A percentile compares a stretch with the other conserved stretches of the same genome.
Evolutionary conservation across 2,113 vertebrate genomes (phyloP).

Genomic region (Nannospalax galili): DNA sequence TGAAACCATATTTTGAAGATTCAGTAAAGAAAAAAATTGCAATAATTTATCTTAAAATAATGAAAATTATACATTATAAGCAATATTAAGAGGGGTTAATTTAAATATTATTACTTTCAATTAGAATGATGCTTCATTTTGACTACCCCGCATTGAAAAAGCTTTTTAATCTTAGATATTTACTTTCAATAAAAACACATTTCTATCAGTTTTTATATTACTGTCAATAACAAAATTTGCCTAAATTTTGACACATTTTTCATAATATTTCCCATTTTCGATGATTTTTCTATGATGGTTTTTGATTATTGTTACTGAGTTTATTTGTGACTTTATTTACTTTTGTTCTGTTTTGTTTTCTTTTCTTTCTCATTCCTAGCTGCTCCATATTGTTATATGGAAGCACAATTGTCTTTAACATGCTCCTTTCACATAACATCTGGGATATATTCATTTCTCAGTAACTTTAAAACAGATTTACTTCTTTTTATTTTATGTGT

Average conservation of each 20-base stretch:
- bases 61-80: background rate
- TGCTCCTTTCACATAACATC: background rate
- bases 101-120: too few species aligned
- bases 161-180: background rate
- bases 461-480: too few species aligned
- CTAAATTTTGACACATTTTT: background rate
- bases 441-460: background rate
- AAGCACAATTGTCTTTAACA: background rate
- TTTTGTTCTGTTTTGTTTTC: too few species aligned
- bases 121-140: background rate
- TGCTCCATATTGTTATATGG: background rate
- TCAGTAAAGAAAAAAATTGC: background rate
- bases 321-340: too few species aligned
- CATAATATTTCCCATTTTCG: background rate
- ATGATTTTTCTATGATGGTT: background rate
- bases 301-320: too few species aligned
- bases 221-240: background rate
- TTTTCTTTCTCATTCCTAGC: background rate
- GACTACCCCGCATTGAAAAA: background rate
- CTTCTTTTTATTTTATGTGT: too few species aligned
- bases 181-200: background rate
- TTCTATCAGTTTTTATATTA: background rate
- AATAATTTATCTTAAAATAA: conserved; percentile 2
- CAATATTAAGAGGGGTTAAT: background rate
- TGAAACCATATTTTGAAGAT: background rate